A percentile compares a stretch with the other conserved stretches of the same genome.
These are phyloP conservation scores for Callyntrura guangdongensis DNA, from an alignment of 2,888 invertebrate genomes.

Conservation along the genomic window DNA sequence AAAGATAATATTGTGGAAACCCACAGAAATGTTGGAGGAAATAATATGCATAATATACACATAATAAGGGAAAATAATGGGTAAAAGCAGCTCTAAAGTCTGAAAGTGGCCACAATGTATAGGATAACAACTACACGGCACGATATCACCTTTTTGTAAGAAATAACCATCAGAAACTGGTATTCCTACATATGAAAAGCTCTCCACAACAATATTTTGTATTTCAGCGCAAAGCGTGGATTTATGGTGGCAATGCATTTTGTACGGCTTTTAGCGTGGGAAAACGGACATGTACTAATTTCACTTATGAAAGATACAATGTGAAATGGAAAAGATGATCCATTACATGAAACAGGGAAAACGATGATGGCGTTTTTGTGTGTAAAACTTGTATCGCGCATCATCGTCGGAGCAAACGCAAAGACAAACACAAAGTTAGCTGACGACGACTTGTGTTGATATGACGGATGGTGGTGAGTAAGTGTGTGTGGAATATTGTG, in stretches of 20 bases:
- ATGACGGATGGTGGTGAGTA: background rate
- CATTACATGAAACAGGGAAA: background rate
- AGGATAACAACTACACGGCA: slow-evolving; percentile 72
- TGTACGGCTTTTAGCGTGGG: slow-evolving; percentile 59
- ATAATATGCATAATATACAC: slow-evolving; percentile 27
- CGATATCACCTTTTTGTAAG: slow-evolving; percentile 50
- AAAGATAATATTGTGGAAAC: slow-evolving; percentile 29
- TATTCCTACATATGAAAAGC: background rate
- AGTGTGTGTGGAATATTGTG: slow-evolving; percentile 2
- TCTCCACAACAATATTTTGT: background rate
- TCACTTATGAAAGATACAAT: slow-evolving; percentile 23
- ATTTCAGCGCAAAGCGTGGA: background rate
- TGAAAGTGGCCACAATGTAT: slow-evolving; percentile 16
- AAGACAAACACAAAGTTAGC: slow-evolving; percentile 28
- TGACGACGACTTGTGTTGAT: slow-evolving; percentile 5
- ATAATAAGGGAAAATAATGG: slow-evolving; percentile 59
- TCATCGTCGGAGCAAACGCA: background rate
- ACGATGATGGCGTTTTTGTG: background rate
- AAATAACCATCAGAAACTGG: background rate
- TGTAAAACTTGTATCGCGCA: slow-evolving; percentile 1
- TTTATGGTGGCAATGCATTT: background rate
- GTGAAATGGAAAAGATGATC: slow-evolving; percentile 20
- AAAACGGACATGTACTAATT: slow-evolving; percentile 61
- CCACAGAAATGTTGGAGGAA: background rate
- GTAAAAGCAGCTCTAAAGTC: slow-evolving; percentile 18